Base-by-base conservation (phyloP, 1,140 invertebrate genomes). In the Laupala kohalensis region DNA sequence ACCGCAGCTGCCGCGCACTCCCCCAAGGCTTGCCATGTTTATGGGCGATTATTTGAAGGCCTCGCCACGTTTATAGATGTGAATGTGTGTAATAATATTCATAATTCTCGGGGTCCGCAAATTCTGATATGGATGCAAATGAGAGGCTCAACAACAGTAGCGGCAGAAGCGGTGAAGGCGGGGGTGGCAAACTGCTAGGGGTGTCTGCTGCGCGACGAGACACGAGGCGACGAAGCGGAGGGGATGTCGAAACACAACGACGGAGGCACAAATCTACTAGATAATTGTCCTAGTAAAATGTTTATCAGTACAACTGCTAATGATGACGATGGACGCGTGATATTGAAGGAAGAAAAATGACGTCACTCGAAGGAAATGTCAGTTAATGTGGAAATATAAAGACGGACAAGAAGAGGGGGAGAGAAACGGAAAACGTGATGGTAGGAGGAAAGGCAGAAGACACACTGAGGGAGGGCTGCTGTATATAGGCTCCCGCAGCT, bases 31-130 rank as follows among this genome's bases (percentile, higher is more conserved):
- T 29, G 27, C 67, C 23, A 68, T 68, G 67, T 68, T 68, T 68
- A 68, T 68, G n/a, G 67, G 67, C 23, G 67, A 68, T 68, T 28
- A 68, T 68, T 68, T 68, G 67, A 68, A 68, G 67, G 67, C 67
- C 29, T 68, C 67, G 29, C 30, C 30, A 68, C 67, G 67, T 68
- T 68, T 68, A 68, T 68, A 68, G 29, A 68, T 68, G 67, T 68
- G 67, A 68, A 68, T 68, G 67, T 68, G 28, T 68, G 67, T 68
- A 68, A 68, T 68, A 28, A 68, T 68, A 68, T 68, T 68, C 67
- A 68, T 68, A 68, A 68, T 68, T 68, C 67, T 68, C 67, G 28
- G 67, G 19, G 29, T 26, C 26, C 67, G 25, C 27, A 68, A 68
- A 28, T 68, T 28, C 67, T 68, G 67, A 68, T 68, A 68, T 68